These are phyloP conservation scores for Petrocephalus zakoni DNA, from an alignment of 2,113 vertebrate species.

Conservation along the genomic window DNA sequence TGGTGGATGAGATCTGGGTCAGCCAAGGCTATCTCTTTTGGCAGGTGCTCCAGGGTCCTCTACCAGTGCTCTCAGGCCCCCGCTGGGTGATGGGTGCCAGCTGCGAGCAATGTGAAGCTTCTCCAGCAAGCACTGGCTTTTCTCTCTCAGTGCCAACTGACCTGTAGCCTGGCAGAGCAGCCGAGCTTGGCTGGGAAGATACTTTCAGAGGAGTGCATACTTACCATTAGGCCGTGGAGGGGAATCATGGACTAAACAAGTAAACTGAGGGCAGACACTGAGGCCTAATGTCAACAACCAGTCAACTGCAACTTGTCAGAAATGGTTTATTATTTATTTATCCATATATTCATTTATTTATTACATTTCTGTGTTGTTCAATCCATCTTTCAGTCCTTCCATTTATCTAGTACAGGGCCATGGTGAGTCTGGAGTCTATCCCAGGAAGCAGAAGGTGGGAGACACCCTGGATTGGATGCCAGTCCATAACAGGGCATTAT, in stretches of 20 bases:
- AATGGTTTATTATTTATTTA: not conserved
- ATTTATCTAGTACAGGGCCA: not conserved
- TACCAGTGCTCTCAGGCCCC: not conserved
- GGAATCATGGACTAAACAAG: not conserved
- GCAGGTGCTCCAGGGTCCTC: not conserved
- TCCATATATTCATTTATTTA: not conserved
- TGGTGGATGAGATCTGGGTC: not conserved
- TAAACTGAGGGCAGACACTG: not conserved
- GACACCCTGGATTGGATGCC: not conserved
- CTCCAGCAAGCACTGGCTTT: not conserved
- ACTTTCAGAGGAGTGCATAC: not conserved
- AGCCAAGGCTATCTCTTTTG: not conserved
- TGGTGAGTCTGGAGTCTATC: not conserved
- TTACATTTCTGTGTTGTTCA: not conserved
- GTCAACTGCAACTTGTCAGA: not conserved
- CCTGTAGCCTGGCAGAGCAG: not conserved
- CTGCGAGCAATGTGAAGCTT: not conserved
- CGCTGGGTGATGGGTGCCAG: not conserved
- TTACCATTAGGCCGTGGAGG: not conserved
- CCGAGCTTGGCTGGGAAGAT: not conserved
- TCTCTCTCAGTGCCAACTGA: not conserved
- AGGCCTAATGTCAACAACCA: not conserved
- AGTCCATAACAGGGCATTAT: not conserved
- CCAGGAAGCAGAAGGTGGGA: not conserved
- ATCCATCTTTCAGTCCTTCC: not conserved